Conservation (phyloP, 2,797 vertebrate species). For the Sebastes taczanowskii region DNA sequence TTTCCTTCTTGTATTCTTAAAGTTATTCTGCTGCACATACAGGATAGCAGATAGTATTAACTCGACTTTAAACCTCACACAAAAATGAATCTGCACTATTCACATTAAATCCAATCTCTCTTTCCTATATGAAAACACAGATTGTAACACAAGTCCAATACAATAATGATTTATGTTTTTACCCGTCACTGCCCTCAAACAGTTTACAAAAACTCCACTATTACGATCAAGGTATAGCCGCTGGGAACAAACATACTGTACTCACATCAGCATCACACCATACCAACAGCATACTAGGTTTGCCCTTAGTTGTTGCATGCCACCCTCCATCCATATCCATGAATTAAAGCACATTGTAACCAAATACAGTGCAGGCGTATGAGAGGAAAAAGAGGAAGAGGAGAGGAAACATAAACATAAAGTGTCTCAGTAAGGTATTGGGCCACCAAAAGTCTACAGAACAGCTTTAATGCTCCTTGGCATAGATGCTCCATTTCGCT, state of each 20-base stretch:
- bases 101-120: not conserved
- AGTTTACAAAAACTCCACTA: not conserved
- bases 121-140: not conserved
- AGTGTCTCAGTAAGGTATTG: not conserved
- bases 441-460: not conserved
- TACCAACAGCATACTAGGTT: not conserved
- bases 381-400: not conserved
- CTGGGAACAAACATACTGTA: not conserved
- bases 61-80: not conserved
- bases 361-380: not conserved
- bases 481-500: not conserved
- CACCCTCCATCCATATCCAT: not conserved
- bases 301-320: not conserved
- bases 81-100: not conserved
- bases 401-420: not conserved
- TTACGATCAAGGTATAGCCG: not conserved
- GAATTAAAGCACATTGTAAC: not conserved
- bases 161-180: not conserved
- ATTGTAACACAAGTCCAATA: not conserved
- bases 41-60: not conserved
- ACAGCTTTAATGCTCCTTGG: not conserved
- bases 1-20: conserved; percentile 9
- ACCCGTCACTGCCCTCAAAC: not conserved
- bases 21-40: not conserved
- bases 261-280: not conserved